These are phyloP conservation scores for Tachina fera DNA, from an alignment of 2,888 invertebrate genomes.

Conservation along the genomic window DNA sequence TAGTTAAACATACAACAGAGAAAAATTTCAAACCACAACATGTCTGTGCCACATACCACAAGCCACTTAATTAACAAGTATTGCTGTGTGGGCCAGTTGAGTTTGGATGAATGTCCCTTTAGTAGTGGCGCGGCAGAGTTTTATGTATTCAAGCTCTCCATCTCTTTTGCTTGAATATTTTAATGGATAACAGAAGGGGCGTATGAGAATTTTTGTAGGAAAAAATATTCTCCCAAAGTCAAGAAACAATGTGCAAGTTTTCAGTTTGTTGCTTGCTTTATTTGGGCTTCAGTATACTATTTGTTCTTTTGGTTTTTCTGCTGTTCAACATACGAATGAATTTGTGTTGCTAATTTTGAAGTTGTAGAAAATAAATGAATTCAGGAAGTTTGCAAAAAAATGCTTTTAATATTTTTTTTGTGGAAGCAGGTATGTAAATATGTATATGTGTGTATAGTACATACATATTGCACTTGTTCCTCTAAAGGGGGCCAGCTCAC, in stretches of 20 bases:
- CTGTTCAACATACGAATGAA: constrained; percentile 30
- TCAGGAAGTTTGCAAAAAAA: constrained; percentile 4
- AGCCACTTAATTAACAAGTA: constrained; percentile 72
- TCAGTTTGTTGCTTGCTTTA: constrained; percentile 8
- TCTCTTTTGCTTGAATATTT: background rate
- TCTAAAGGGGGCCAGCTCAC: too few relatives aligned
- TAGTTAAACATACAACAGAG: constrained; percentile 50
- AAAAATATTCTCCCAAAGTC: constrained; percentile 45
- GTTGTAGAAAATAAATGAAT: constrained; percentile 46
- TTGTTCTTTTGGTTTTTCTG: background rate
- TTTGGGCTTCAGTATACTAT: constrained; percentile 7
- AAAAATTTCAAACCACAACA: constrained; percentile 61
- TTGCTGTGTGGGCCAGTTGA: constrained; percentile 65
- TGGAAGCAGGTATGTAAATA: background rate
- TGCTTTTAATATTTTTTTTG: background rate
- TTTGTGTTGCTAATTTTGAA: constrained; percentile 49
- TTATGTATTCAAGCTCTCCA: constrained; percentile 7
- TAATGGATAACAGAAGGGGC: background rate
- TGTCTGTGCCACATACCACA: constrained; percentile 70
- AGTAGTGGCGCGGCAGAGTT: constrained; percentile 56
- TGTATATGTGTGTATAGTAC: background rate
- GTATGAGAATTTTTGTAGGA: background rate
- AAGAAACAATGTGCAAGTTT: constrained; percentile 49
- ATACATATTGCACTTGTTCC: too few relatives aligned
- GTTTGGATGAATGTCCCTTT: constrained; percentile 62